Evolutionary conservation across 2,797 vertebrate genomes (phyloP), one percentile per base, ranked within the genome.

Genomic region (Acropternis orthonyx): DNA sequence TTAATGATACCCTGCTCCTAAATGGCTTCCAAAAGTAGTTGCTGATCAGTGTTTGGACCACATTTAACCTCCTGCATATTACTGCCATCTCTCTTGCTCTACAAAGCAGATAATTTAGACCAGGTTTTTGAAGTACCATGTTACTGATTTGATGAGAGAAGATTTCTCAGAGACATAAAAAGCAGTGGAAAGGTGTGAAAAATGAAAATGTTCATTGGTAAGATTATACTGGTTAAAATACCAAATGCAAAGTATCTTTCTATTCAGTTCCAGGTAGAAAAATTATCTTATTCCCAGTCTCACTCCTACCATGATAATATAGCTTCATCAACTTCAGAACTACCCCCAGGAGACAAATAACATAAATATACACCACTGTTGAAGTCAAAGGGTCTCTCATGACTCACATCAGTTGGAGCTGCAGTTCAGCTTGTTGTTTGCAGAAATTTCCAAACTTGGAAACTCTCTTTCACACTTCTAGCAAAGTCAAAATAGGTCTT

Each of bases 401-500:
- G 92, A 95, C 85, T 93, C 91, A 89, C 19, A 6, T 27, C 21
- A 46, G 58, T 71, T 88, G 68, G 73, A 89, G 79, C 0, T 81
- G 49, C 84, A 85, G 58, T 84, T 85, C 69, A 94, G 73, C 36
- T 85, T 36, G 41, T 58, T 95, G 77, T 77, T 88, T 81, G 69
- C 68, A 91, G 89, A 93, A 69, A 89, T 88, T 88, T 93, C 89
- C 87, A 89, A 92, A 88, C 91, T 93, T 93, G 82, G 85, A 91
- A 92, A 78, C 34, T 58, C 68, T 88, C 91, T 94, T 85, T 86
- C 85, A 89, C 34, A 61, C 93, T 93, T 93, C 76, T 58, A 88
- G 69, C 82, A 88, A 94, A 96, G 93, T 93, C 95, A 92, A 94
- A 95, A 93, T 44, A 96, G 85, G 91, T 81, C 82, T 93, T 96